phyloP scores from a whole-genome alignment of 2,888 invertebrate species.

The Athrips mouffetella region DNA sequence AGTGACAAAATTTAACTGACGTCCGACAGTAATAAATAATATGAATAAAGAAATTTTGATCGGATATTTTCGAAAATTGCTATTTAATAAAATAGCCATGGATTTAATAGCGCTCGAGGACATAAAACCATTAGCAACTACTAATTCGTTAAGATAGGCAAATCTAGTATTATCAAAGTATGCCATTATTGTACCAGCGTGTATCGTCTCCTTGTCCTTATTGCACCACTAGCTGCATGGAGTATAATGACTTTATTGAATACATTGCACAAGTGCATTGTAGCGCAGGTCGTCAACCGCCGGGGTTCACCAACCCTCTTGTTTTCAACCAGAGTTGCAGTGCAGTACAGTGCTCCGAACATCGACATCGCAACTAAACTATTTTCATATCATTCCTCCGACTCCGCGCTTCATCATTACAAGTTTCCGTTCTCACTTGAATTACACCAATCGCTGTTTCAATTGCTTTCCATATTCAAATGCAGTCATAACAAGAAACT shows the following conservation, averaged over 20 bases:
- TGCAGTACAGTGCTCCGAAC: conserved; percentile 19
- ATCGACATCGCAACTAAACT: conserved; percentile 40
- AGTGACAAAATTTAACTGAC: no score
- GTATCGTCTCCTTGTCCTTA: no score
- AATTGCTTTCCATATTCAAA: conserved; percentile 43
- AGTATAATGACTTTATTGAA: conserved; percentile 5
- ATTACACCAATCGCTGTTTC: conserved; percentile 40
- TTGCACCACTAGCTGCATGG: neutral
- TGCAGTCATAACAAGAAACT: conserved; percentile 29
- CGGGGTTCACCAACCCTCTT: conserved; percentile 29
- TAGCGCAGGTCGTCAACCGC: conserved; percentile 25
- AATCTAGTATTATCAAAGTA: no score
- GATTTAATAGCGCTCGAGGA: no score
- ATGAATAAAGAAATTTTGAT: no score
- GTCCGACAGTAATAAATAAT: no score
- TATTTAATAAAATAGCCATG: no score
- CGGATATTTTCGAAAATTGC: no score
- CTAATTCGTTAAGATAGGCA: no score
- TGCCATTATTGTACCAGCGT: no score
- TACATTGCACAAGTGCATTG: neutral
- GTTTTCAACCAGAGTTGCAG: conserved; percentile 26
- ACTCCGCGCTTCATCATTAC: conserved; percentile 36
- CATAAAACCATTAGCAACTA: no score
- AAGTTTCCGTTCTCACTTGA: conserved; percentile 36
- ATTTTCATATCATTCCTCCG: conserved; percentile 43